Conservation (phyloP, 2,113 vertebrate genomes). For the Chaetodon trifascialis region DNA sequence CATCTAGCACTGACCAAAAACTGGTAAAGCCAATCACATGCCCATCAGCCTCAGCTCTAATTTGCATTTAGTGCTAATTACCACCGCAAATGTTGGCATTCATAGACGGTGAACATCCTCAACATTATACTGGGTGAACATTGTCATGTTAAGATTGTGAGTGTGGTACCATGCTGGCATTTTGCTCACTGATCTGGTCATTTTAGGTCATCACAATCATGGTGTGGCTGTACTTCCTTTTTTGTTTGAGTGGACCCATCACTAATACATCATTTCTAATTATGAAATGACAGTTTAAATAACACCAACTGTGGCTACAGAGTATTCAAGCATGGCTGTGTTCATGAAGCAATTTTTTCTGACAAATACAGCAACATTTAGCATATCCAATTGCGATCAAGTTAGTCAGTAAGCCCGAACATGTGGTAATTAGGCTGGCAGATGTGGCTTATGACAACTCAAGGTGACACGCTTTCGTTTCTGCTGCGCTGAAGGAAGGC, state of each 20-base stretch:
- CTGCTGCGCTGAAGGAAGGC: slow-evolving; percentile 51
- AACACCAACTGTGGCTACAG: too few species aligned
- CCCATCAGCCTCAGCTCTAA: not conserved
- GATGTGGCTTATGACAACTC: slow-evolving; percentile 69
- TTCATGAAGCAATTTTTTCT: not conserved
- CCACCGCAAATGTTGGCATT: too few species aligned
- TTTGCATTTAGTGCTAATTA: not conserved
- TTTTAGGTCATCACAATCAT: too few species aligned
- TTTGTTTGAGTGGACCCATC: too few species aligned
- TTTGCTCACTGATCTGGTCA: too few species aligned
- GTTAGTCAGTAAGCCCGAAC: slow-evolving; percentile 37
- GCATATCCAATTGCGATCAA: slow-evolving; percentile 3
- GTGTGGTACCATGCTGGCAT: not conserved
- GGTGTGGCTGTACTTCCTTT: too few species aligned
- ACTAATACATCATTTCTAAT: too few species aligned
- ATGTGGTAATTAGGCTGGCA: slow-evolving; percentile 67
- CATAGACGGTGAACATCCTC: not conserved
- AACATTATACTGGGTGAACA: not conserved
- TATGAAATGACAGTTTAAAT: too few species aligned
- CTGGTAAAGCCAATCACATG: not conserved
- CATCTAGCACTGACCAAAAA: not conserved
- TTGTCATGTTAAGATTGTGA: not conserved
- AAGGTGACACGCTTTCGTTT: slow-evolving; percentile 81
- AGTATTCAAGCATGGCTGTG: not conserved
- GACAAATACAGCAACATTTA: slow-evolving; percentile 6